Evolutionary conservation across 2,113 vertebrate species (phyloP).

Genomic region (Calyptomena viridis): DNA sequence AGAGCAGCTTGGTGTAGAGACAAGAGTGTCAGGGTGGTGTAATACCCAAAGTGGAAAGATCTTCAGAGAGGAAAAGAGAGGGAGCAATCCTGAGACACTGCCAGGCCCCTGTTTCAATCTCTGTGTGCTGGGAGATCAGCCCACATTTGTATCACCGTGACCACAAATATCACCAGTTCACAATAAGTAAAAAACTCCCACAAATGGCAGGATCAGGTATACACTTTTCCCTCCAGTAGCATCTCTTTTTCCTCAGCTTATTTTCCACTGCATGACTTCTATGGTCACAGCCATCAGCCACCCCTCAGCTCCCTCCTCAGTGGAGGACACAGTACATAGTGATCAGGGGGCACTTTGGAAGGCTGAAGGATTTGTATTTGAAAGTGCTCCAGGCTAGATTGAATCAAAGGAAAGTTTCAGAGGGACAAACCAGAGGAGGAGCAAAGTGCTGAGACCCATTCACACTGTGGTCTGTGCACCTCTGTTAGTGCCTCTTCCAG

Average conservation of each 20-base stretch:
- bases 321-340: neutral
- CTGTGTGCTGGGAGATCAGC: neutral
- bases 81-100: neutral
- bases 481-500: neutral
- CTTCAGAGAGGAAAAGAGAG: neutral
- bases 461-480: neutral
- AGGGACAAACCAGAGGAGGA: neutral
- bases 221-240: neutral
- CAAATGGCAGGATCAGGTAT: neutral
- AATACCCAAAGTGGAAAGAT: neutral
- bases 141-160: neutral
- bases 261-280: neutral
- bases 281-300: neutral
- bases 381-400: neutral
- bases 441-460: neutral
- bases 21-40: neutral
- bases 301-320: neutral
- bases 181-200: neutral
- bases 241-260: neutral
- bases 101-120: neutral
- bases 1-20: neutral
- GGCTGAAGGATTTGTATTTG: neutral
- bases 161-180: neutral
- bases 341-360: neutral
- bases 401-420: neutral